Conservation (phyloP, 2,888 invertebrate species). For the Alitta virens region DNA sequence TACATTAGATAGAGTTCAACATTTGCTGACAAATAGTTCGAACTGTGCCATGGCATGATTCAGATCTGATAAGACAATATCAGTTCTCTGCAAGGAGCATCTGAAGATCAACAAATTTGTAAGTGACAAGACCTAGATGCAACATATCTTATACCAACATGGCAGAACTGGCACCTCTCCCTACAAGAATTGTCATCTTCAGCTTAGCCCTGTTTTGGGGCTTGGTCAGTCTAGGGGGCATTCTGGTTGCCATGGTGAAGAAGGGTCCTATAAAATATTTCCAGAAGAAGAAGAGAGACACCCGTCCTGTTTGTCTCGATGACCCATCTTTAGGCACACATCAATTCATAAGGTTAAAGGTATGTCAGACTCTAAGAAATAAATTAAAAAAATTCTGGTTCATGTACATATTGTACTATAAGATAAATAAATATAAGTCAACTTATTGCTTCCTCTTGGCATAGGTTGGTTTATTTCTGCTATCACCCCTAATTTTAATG, state of each 20-base stretch:
- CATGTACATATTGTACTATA: too few species aligned
- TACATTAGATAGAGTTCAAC: too few species aligned
- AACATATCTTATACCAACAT: not conserved
- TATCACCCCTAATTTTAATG: too few species aligned
- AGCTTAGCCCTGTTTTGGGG: slow-evolving; percentile 8
- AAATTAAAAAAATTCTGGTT: not conserved
- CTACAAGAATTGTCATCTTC: not conserved
- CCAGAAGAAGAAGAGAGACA: slow-evolving; percentile 7
- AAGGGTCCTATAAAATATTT: slow-evolving; percentile 12
- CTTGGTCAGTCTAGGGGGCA: not conserved
- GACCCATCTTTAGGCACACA: slow-evolving; percentile 16
- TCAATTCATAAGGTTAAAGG: slow-evolving; percentile 16
- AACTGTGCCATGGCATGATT: too few species aligned
- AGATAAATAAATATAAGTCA: too few species aligned
- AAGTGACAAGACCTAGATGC: too few species aligned
- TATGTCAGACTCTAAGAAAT: not conserved
- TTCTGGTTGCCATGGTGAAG: slow-evolving; percentile 2
- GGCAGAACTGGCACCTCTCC: not conserved
- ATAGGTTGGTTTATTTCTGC: too few species aligned
- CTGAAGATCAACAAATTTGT: too few species aligned
- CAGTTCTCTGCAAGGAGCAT: too few species aligned
- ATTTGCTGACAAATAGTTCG: too few species aligned
- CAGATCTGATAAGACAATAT: too few species aligned
- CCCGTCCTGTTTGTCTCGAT: slow-evolving; percentile 14
- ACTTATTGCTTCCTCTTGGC: too few species aligned